Evolutionary conservation across 2,113 vertebrate species (phyloP).

Genomic region (Clupea harengus): DNA sequence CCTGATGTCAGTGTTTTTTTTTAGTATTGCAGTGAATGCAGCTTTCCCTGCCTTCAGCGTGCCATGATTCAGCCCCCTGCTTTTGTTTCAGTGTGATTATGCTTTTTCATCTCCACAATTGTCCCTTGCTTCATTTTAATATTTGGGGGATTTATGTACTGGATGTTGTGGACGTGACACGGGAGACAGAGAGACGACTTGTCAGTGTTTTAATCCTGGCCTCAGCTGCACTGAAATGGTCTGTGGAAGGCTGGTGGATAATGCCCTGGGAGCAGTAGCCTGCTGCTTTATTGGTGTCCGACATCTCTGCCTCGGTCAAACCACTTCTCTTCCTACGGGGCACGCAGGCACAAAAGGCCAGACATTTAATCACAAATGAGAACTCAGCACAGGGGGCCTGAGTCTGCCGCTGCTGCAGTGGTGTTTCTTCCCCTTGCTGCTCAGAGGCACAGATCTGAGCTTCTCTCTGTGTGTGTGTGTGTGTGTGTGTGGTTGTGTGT

Average conservation of each 20-base stretch:
- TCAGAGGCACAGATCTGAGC: too few species aligned
- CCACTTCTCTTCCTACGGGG: constrained; percentile 10
- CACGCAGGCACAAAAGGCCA: not conserved
- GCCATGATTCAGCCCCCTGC: not conserved
- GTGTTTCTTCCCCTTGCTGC: not conserved
- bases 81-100: not conserved
- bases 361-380: constrained; percentile 2
- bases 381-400: not conserved
- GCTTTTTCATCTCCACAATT: not conserved
- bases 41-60: not conserved
- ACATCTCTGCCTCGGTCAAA: not conserved
- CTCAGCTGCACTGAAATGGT: not conserved
- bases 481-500: not conserved
- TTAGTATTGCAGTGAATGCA: not conserved
- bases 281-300: constrained; percentile 11
- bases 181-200: not conserved
- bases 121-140: not conserved
- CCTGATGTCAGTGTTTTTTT: not conserved
- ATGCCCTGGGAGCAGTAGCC: not conserved
- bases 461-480: not conserved
- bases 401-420: not conserved
- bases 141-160: not conserved
- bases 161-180: not conserved
- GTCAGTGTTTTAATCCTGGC: not conserved
- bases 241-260: not conserved